Conservation (phyloP, 1,140 invertebrate genomes). For the Penaeus chinensis region DNA sequence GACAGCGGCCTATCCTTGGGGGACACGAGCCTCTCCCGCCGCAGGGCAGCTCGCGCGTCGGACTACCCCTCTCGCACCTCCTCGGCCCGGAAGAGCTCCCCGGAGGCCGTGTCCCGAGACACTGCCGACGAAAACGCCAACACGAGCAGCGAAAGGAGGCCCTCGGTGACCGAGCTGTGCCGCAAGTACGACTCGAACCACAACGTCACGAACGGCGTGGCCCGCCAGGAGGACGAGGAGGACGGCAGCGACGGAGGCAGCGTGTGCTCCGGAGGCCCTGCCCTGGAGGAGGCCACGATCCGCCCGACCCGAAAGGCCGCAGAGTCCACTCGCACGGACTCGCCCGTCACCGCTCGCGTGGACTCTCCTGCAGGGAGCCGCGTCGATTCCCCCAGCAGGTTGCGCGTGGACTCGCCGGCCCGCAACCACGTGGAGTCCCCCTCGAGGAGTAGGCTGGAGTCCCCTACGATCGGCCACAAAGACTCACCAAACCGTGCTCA, state of each 20-base stretch:
- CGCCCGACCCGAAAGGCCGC: constrained; percentile 30
- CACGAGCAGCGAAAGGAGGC: constrained; percentile 47
- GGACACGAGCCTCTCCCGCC: constrained; percentile 21
- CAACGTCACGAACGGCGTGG: constrained; percentile 50
- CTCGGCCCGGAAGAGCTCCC: constrained; percentile 33
- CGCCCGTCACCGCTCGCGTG: constrained; percentile 36
- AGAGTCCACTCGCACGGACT: constrained; percentile 46
- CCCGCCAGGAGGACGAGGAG: constrained; percentile 52
- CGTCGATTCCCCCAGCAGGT: constrained; percentile 50
- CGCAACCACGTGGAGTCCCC: constrained; percentile 41
- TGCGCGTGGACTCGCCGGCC: constrained; percentile 24
- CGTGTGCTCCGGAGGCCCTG: constrained; percentile 24
- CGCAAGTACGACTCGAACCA: constrained; percentile 61
- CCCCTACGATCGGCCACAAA: constrained; percentile 13
- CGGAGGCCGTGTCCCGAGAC: background rate
- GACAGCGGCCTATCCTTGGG: constrained; percentile 19
- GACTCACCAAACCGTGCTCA: constrained; percentile 37
- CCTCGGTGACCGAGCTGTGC: constrained; percentile 56
- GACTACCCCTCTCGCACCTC: constrained; percentile 32
- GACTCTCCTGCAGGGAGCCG: constrained; percentile 37
- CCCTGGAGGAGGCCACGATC: constrained; percentile 1
- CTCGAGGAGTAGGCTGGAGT: constrained; percentile 33
- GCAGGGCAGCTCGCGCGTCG: background rate
- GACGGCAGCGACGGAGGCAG: constrained; percentile 38
- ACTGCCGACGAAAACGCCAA: constrained; percentile 23